Percentiles rank a stretch among this genome's conserved stretches.
Conservation (phyloP, 2,888 invertebrate genomes). For the Belgica antarctica region DNA sequence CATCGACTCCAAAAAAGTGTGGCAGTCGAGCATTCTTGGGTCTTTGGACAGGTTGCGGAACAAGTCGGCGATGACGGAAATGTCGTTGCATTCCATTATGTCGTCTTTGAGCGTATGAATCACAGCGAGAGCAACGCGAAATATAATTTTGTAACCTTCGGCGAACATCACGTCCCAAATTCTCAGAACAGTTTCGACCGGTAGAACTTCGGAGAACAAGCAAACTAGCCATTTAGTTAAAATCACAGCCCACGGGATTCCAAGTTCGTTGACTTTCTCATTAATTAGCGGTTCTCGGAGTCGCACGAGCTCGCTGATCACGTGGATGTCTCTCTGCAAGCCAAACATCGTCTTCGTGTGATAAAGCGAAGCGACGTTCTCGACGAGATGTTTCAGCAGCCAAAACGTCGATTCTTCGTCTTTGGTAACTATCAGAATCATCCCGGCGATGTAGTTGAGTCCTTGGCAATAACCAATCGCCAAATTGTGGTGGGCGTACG, state of each 20-base stretch:
- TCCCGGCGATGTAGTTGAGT: slow-evolving; percentile 86
- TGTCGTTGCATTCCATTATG: slow-evolving; percentile 75
- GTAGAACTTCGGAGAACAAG: slow-evolving; percentile 87
- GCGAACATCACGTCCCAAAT: slow-evolving; percentile 96
- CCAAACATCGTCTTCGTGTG: slow-evolving; percentile 89
- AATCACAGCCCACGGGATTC: slow-evolving; percentile 86
- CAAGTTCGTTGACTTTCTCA: slow-evolving; percentile 72
- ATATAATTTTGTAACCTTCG: slow-evolving; percentile 86
- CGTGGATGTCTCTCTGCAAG: slow-evolving; percentile 82
- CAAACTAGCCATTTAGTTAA: slow-evolving; percentile 96
- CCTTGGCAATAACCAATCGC: slow-evolving; percentile 94
- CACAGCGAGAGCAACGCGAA: slow-evolving; percentile 82
- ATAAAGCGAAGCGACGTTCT: slow-evolving; percentile 83
- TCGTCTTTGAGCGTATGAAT: slow-evolving; percentile 70
- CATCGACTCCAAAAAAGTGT: slow-evolving; percentile 84
- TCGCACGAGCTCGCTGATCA: slow-evolving; percentile 82
- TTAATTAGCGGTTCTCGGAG: slow-evolving; percentile 77
- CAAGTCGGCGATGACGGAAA: slow-evolving; percentile 75
- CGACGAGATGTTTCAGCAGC: slow-evolving; percentile 85
- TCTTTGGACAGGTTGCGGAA: slow-evolving; percentile 80
- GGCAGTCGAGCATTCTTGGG: slow-evolving; percentile 77
- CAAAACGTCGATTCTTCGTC: slow-evolving; percentile 91
- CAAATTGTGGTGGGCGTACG: slow-evolving; percentile 84
- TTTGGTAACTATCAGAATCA: slow-evolving; percentile 80
- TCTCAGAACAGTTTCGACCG: slow-evolving; percentile 88